Base-by-base conservation (phyloP, 2,888 invertebrate genomes). In the Ptychoptera contaminata region DNA sequence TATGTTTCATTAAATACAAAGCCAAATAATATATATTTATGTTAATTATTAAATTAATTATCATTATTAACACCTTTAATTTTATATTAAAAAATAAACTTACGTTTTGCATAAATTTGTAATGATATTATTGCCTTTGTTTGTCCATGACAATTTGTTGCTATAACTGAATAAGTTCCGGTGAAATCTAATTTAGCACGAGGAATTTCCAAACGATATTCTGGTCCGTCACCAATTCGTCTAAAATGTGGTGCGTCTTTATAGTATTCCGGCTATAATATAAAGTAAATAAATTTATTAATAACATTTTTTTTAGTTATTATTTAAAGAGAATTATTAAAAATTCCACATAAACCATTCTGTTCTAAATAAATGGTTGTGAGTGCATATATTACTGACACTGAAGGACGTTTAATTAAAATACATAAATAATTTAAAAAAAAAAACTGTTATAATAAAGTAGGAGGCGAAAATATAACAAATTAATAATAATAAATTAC, bases 131-230 rank as follows among this genome's bases (percentile, higher is more conserved):
- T 76, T 37, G 88, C 85, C 62, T 86, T 86, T 29, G 82, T 75
- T 59, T 87, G 82, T 43, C 88, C 90, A 72, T 87, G 78, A 50
- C 73, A 71, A 62, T 90, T 90, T 55, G 74, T 76, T 1, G 88
- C 87, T 48, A 83, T 79, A 30, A 88, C 81, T 1, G 86, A 82
- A 61, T 90, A 90, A 1, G 87, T 81, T 40, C 88, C 90, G 1
- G 88, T 87, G 64, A 79, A 87, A 62, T 87, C 86, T 40, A 88
- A 69, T 59, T 86, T 86, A 2, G 83, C 87, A 57, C 83, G 80
- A 1, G 87, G 85, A 50, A 90, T 87, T 67, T 87, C 85, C 56
- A 88, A 70, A 8, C 82, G 75, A 62, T 87, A 88, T 58, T 82
- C 79, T 0, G 85, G 82, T 0, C 87, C 87, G 46, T 74, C 77